Evolutionary conservation across 2,888 invertebrate species (phyloP).

Genomic region (Palloptera scutellata): DNA sequence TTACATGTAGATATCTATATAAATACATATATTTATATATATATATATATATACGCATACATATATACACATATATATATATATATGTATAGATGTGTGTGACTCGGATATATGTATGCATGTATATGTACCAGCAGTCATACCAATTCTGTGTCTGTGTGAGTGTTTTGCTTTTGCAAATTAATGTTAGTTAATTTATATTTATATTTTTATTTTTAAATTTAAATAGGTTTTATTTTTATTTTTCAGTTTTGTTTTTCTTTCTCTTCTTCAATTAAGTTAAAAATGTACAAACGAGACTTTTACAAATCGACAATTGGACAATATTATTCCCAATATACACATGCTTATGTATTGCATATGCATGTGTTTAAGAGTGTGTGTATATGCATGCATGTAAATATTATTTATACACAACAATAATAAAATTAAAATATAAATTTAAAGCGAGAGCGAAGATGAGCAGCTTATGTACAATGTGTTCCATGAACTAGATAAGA

Average conservation of each 20-base stretch:
- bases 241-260: background rate
- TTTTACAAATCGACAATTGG: too few relatives aligned
- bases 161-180: too few relatives aligned
- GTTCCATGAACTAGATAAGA: too few relatives aligned
- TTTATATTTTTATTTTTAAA: constrained; percentile 4
- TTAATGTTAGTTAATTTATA: constrained; percentile 17
- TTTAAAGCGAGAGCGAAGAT: constrained; percentile 23
- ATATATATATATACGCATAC: constrained; percentile 14
- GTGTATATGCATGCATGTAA: constrained; percentile 11
- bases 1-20: constrained; percentile 7
- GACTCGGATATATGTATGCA: constrained; percentile 18
- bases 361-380: background rate
- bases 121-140: background rate
- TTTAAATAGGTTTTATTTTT: constrained; percentile 23
- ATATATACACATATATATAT: constrained; percentile 15
- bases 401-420: constrained; percentile 21
- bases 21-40: constrained; percentile 11
- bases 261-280: constrained; percentile 7
- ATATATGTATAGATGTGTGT: constrained; percentile 12
- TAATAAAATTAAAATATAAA: constrained; percentile 23
- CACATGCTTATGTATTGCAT: background rate
- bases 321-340: background rate
- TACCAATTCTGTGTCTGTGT: too few relatives aligned
- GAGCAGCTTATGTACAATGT: too few relatives aligned
- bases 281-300: background rate